phyloP scores from a whole-genome alignment of 2,113 vertebrate species.

The Anarrhichthys ocellatus region DNA sequence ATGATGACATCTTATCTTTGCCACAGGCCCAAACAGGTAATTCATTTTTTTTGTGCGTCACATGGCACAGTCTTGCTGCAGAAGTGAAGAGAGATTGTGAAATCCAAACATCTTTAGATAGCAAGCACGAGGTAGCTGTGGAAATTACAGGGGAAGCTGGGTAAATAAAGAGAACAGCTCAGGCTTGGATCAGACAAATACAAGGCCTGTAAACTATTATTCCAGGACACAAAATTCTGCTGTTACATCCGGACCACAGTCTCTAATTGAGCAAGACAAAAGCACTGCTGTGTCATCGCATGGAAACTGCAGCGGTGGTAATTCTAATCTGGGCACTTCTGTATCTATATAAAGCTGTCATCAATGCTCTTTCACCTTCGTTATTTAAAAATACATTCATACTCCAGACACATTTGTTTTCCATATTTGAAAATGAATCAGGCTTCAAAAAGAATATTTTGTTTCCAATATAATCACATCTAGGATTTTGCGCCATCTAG shows the following conservation, averaged over 20 bases:
- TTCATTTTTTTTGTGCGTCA: background rate
- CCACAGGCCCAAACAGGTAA: slow-evolving; percentile 35
- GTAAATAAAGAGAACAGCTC: slow-evolving; percentile 16
- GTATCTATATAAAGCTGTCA: slow-evolving; percentile 30
- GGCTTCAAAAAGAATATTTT: background rate
- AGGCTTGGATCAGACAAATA: slow-evolving; percentile 18
- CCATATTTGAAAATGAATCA: background rate
- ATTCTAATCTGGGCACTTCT: slow-evolving; percentile 47
- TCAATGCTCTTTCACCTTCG: background rate
- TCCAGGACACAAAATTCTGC: slow-evolving; percentile 17
- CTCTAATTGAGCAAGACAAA: slow-evolving; percentile 40
- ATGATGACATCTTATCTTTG: slow-evolving; percentile 13
- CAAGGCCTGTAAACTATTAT: slow-evolving; percentile 26
- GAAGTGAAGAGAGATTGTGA: slow-evolving; percentile 28
- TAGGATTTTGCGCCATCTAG: too few relatives aligned
- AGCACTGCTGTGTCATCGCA: slow-evolving; percentile 50
- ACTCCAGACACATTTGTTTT: background rate
- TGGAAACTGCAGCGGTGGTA: slow-evolving; percentile 36
- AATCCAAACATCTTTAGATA: slow-evolving; percentile 42
- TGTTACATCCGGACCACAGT: slow-evolving; percentile 30
- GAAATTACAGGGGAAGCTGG: slow-evolving; percentile 11
- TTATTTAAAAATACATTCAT: background rate
- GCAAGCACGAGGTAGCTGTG: background rate
- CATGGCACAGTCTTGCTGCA: slow-evolving; percentile 10
- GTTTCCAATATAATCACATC: background rate